A percentile compares a stretch with the other conserved stretches of the same genome.
phyloP scores from a whole-genome alignment of 1,140 invertebrate species.

The Caenorhabditis inopinata region DNA sequence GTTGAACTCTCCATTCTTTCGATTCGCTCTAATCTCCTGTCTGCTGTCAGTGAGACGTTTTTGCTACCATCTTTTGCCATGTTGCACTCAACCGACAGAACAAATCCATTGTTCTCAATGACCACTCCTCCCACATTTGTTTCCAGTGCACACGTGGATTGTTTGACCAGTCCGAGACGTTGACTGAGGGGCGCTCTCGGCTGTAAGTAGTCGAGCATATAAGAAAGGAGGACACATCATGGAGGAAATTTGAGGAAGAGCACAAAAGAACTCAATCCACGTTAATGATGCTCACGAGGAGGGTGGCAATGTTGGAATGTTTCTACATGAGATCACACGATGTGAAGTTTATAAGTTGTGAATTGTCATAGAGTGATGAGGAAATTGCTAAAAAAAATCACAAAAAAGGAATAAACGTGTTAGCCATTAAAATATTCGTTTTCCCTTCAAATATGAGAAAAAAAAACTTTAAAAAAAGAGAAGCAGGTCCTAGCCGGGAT shows the following conservation, averaged over 20 bases:
- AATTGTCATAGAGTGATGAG: too few relatives aligned
- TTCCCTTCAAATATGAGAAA: background rate
- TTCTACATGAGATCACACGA: too few relatives aligned
- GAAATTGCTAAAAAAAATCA: too few relatives aligned
- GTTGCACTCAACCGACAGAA: background rate
- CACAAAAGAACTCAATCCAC: background rate
- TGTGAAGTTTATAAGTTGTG: too few relatives aligned
- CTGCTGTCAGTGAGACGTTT: background rate
- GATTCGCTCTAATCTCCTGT: background rate
- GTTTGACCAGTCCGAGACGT: slow-evolving; percentile 3
- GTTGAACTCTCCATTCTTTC: background rate
- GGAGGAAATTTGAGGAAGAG: background rate
- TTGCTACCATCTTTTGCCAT: slow-evolving; percentile 17
- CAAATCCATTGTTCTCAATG: slow-evolving; percentile 31
- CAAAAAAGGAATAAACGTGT: too few relatives aligned
- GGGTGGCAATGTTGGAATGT: background rate
- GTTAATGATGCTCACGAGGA: background rate
- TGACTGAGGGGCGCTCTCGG: background rate
- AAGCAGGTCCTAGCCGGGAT: slow-evolving; percentile 49
- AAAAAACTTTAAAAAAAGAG: background rate
- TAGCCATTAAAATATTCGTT: too few relatives aligned
- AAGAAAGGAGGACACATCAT: background rate
- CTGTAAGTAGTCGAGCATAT: slow-evolving; percentile 6
- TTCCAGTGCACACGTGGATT: slow-evolving; percentile 20
- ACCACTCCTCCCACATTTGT: background rate